Evolutionary conservation across 1,140 invertebrate genomes (phyloP).

Genomic region (Akabosia matsudoensis): DNA sequence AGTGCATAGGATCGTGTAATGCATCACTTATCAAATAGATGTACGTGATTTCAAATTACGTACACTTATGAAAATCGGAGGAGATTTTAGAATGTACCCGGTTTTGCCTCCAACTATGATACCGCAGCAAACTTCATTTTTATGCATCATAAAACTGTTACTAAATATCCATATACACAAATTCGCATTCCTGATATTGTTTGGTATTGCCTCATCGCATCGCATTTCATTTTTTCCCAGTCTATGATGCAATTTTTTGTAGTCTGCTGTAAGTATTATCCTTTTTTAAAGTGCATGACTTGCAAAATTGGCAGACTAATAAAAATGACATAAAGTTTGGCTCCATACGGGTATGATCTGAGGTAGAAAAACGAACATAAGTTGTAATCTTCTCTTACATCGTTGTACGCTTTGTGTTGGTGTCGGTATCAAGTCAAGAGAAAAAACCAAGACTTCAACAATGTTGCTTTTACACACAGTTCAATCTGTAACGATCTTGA

Average conservation of each 20-base stretch:
- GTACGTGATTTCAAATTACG: too few species aligned
- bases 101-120: too few species aligned
- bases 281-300: background rate
- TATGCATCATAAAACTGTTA: too few species aligned
- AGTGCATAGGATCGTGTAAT: too few species aligned
- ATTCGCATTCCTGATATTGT: background rate
- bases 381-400: background rate
- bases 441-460: background rate
- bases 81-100: too few species aligned
- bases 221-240: background rate
- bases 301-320: background rate
- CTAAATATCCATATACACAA: background rate
- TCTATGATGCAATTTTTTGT: background rate
- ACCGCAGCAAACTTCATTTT: too few species aligned
- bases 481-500: background rate
- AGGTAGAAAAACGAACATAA: background rate
- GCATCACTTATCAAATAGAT: too few species aligned
- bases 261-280: background rate
- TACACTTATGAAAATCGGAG: too few species aligned
- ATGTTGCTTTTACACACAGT: background rate
- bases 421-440: background rate
- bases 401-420: background rate
- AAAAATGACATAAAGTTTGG: background rate
- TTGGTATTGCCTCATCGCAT: background rate
- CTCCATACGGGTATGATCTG: background rate